phyloP scores from a whole-genome alignment of 2,888 invertebrate species.

The Herminia tarsipennalis region DNA sequence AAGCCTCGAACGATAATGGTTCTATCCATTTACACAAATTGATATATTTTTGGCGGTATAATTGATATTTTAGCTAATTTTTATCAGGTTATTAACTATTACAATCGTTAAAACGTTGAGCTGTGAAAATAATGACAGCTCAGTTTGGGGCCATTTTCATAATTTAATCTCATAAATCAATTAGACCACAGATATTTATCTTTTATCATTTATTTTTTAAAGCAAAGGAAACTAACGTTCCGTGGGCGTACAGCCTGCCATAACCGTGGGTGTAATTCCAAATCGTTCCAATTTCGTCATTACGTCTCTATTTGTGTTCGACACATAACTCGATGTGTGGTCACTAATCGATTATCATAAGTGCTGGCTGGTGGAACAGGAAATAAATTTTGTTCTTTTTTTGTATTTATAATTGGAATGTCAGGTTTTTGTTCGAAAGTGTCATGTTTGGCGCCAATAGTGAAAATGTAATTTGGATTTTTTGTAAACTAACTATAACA shows the following conservation, averaged over 20 bases:
- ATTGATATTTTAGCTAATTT: no score
- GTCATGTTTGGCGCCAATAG: conserved; percentile 23
- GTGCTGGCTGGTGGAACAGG: conserved; percentile 41
- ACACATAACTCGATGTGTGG: conserved; percentile 47
- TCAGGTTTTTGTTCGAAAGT: conserved; percentile 18
- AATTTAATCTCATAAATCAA: no score
- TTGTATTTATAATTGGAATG: conserved; percentile 33
- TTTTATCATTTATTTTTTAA: conserved; percentile 2
- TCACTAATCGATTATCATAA: conserved; percentile 45
- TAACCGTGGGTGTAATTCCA: conserved; percentile 24
- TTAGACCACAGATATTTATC: neutral
- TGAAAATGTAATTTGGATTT: conserved; percentile 1
- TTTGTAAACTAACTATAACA: neutral
- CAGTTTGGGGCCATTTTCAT: no score
- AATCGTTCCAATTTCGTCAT: conserved; percentile 45
- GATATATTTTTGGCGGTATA: no score
- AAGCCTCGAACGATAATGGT: no score
- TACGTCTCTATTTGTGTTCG: conserved; percentile 47
- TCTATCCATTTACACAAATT: no score
- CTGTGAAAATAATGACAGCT: no score
- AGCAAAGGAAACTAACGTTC: conserved; percentile 6
- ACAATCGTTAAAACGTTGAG: no score
- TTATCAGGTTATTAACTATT: no score
- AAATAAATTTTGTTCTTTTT: conserved; percentile 34
- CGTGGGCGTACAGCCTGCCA: conserved; percentile 12